phyloP scores from a whole-genome alignment of 2,888 invertebrate genomes.

The Caenorhabditis sinica region DNA sequence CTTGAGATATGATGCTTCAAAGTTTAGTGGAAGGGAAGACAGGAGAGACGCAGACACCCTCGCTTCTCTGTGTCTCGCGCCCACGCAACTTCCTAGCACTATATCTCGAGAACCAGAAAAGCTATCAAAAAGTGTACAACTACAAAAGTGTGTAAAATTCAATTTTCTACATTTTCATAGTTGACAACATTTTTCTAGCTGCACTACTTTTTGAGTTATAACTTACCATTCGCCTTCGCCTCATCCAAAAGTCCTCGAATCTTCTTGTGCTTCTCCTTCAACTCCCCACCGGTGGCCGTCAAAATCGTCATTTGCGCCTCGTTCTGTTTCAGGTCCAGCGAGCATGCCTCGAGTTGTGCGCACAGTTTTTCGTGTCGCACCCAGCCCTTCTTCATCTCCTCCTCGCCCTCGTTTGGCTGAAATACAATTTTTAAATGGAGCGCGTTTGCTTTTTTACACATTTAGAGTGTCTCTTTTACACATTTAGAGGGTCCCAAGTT shows the following conservation, averaged over 20 bases:
- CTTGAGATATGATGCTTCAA: not conserved
- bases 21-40: not conserved
- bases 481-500: not conserved
- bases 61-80: not conserved
- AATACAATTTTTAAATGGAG: not conserved
- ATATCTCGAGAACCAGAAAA: not conserved
- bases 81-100: not conserved
- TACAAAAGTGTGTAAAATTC: not conserved
- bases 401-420: conserved; percentile 66
- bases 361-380: conserved; percentile 69
- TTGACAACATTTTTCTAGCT: not conserved
- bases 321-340: conserved; percentile 73
- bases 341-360: conserved; percentile 67
- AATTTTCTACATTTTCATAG: not conserved
- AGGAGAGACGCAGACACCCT: not conserved
- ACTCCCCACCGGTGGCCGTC: conserved; percentile 77
- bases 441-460: not conserved
- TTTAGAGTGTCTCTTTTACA: no score
- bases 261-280: conserved; percentile 77
- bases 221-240: conserved; percentile 65
- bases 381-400: conserved; percentile 72
- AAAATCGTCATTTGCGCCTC: conserved; percentile 81
- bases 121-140: not conserved
- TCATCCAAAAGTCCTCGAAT: conserved; percentile 74
- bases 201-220: not conserved